Percentiles rank a stretch among this genome's conserved stretches.
These are phyloP conservation scores for Esperia sulphurella DNA, from an alignment of 2,888 invertebrate species.

Conservation along the genomic window DNA sequence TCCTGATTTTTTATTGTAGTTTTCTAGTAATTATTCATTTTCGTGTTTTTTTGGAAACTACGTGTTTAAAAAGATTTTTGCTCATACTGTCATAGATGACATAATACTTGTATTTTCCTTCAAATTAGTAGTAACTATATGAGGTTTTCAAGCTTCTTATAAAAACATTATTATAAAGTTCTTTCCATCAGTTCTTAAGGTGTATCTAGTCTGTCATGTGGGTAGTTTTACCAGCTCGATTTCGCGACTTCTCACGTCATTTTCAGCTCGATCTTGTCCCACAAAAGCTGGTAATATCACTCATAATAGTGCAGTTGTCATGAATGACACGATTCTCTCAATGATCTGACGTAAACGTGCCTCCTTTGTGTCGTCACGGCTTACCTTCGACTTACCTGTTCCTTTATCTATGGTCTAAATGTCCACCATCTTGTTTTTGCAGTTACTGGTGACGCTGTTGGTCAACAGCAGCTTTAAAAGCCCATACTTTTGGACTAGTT, in stretches of 20 bases:
- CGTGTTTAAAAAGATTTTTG: too few relatives aligned
- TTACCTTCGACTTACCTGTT: constrained; percentile 33
- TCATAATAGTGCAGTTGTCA: constrained; percentile 17
- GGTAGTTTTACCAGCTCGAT: not conserved
- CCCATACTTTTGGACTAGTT: too few relatives aligned
- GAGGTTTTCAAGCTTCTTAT: too few relatives aligned
- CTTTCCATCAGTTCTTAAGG: not conserved
- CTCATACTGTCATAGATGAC: too few relatives aligned
- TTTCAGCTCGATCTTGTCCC: constrained; percentile 52
- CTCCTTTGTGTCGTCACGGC: constrained; percentile 26
- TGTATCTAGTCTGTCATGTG: not conserved
- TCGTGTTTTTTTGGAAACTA: too few relatives aligned
- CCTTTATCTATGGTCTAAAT: constrained; percentile 10
- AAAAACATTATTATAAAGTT: too few relatives aligned
- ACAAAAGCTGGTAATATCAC: constrained; percentile 14
- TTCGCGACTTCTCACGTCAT: constrained; percentile 48
- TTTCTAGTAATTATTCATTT: too few relatives aligned
- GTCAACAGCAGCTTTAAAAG: too few relatives aligned
- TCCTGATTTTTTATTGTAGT: too few relatives aligned
- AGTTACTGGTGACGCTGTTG: too few relatives aligned
- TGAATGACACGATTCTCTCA: constrained; percentile 18
- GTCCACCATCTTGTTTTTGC: constrained; percentile 15
- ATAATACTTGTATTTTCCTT: too few relatives aligned
- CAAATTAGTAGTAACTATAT: too few relatives aligned
- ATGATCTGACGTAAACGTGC: constrained; percentile 48